Conservation (phyloP, 2,888 invertebrate genomes). For the Lymantria monacha region DNA sequence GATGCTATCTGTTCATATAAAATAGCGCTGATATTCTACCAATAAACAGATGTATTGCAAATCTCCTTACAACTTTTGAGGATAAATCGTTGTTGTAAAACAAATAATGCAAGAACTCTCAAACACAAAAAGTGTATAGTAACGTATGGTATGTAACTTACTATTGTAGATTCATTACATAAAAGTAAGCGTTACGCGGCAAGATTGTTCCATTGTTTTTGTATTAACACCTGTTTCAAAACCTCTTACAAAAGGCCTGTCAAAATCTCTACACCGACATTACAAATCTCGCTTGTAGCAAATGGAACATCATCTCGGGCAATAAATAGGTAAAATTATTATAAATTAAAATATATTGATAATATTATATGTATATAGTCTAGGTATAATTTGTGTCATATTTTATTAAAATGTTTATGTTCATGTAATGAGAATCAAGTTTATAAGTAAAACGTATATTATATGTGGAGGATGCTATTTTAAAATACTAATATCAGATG, state of each 20-base stretch:
- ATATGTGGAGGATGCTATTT: too few relatives aligned
- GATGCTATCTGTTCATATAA: too few relatives aligned
- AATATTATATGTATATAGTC: neutral
- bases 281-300: conserved; percentile 2
- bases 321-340: conserved; percentile 7
- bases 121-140: conserved; percentile 3
- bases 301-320: conserved; percentile 2
- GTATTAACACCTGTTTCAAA: conserved; percentile 19
- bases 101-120: too few relatives aligned
- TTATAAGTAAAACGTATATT: too few relatives aligned
- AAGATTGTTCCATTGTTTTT: conserved; percentile 24
- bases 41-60: too few relatives aligned
- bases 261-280: conserved; percentile 8
- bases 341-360: neutral
- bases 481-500: too few relatives aligned
- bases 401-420: too few relatives aligned
- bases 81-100: too few relatives aligned
- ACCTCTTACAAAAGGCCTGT: conserved; percentile 40
- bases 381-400: too few relatives aligned
- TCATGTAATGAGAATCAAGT: too few relatives aligned
- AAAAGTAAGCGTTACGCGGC: conserved; percentile 17
- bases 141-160: conserved; percentile 10
- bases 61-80: too few relatives aligned
- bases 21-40: too few relatives aligned
- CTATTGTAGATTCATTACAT: conserved; percentile 37